Conservation (phyloP, 2,797 vertebrate genomes). For the Rhodeus uyekii region DNA sequence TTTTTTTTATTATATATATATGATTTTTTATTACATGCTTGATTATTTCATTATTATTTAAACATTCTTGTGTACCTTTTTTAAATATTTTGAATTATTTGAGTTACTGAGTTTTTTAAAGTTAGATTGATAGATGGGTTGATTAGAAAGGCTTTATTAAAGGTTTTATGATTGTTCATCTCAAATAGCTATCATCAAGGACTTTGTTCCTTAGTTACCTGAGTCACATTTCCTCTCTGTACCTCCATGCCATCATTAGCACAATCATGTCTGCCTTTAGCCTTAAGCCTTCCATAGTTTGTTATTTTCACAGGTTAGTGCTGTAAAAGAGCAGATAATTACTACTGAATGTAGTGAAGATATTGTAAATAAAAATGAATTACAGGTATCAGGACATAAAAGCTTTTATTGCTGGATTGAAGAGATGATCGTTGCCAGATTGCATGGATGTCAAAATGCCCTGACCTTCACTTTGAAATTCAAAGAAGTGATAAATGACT, state of each 20-base stretch:
- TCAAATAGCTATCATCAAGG: conserved; percentile 33
- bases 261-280: conserved; percentile 52
- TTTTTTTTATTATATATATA: too few species aligned
- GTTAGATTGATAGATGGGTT: too few species aligned
- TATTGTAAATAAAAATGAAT: conserved; percentile 67
- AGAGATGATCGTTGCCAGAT: conserved; percentile 52
- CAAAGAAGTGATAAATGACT: not conserved
- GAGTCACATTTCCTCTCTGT: conserved; percentile 51
- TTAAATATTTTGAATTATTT: too few species aligned
- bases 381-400: conserved; percentile 46
- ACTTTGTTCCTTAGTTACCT: conserved; percentile 37
- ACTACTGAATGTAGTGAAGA: conserved; percentile 65
- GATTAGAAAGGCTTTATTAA: too few species aligned
- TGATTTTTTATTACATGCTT: too few species aligned
- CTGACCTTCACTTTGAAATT: conserved; percentile 11
- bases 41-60: too few species aligned
- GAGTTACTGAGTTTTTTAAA: too few species aligned
- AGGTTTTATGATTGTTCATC: conserved; percentile 27
- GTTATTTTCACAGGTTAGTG: conserved; percentile 59
- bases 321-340: conserved; percentile 64
- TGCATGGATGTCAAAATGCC: not conserved
- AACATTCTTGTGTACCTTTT: too few species aligned
- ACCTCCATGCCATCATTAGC: conserved; percentile 49
- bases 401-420: conserved; percentile 24
- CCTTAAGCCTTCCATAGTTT: conserved; percentile 51